Base-by-base conservation (phyloP, 2,113 vertebrate species). In the Lampris incognitus region DNA sequence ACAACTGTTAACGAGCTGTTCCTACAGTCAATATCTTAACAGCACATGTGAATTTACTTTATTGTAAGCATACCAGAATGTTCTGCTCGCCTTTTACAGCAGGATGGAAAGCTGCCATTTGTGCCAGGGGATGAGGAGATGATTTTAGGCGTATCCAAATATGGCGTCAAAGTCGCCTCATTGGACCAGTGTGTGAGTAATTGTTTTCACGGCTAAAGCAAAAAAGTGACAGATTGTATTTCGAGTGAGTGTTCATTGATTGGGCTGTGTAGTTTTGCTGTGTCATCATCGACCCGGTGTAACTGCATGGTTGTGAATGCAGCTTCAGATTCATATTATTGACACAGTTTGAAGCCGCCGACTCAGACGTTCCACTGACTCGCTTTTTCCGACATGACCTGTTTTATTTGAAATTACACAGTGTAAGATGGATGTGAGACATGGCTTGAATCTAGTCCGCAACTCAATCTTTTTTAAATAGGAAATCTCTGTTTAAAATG, bases 101-200 rank as follows among this genome's bases (percentile, higher is more conserved):
- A 99, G 98, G 96, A 97, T 77, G 97, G 97, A 94, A 97, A 97
- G 90, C 90, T 99, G 88, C 97, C 98, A 38, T 99, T 98, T 84
- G 95, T 98, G 69, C 96, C 98, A 3, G 92, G 93, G 89, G 98
- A 99, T 61, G 97, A 98, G 89, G 98, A 99, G 79, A 95, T 97
- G 91, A 94, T 97, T 66, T 95, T 99, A 92, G 95, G 94, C 44
- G 97, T 99, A 78, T 99, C 98, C 59, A 99, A 98, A 90, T 96
- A 99, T 0, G 98, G 98, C 9, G 96, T 99, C 83, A 99, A 98
- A 94, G 96, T 98, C 39, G 96, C 96, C 36, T 96, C 96, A 0
- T 90, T 95, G 74, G 97, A 99, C 88, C 97, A 98, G 80, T 97
- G 96, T 95, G 98, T 99, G 94, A 98, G 98, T 96, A 64, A 39